Conservation (phyloP, 2,888 invertebrate species). For the Lithophane socia region DNA sequence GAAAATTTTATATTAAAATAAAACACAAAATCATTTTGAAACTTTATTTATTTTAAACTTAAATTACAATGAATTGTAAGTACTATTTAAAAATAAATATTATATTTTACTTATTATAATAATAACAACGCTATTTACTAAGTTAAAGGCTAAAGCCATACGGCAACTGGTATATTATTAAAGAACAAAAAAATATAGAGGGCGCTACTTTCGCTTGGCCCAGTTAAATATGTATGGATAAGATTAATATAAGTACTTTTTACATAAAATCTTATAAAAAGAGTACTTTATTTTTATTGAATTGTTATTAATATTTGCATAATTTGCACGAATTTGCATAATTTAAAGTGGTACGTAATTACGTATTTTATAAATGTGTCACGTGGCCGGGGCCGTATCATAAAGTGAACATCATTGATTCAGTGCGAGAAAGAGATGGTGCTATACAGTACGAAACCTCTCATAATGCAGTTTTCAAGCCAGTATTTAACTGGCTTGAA, state of each 20-base stretch:
- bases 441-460: neutral
- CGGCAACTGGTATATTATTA: constrained; percentile 46
- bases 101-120: constrained; percentile 64
- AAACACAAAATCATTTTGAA: constrained; percentile 58
- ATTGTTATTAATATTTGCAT: neutral
- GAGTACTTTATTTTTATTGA: neutral
- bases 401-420: neutral
- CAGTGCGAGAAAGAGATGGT: constrained; percentile 5
- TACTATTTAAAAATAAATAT: constrained; percentile 73
- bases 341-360: neutral
- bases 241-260: constrained; percentile 14
- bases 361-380: constrained; percentile 10
- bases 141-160: constrained; percentile 39
- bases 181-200: constrained; percentile 47
- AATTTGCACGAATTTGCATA: neutral
- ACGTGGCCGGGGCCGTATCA: neutral
- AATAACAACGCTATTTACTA: constrained; percentile 47
- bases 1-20: constrained; percentile 12
- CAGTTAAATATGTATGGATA: neutral
- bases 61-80: constrained; percentile 67
- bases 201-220: constrained; percentile 45
- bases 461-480: no score
- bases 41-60: constrained; percentile 69
- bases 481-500: no score
- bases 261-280: neutral